Base-by-base conservation (phyloP, 2,888 invertebrate genomes). In the Agrotis clavis region DNA sequence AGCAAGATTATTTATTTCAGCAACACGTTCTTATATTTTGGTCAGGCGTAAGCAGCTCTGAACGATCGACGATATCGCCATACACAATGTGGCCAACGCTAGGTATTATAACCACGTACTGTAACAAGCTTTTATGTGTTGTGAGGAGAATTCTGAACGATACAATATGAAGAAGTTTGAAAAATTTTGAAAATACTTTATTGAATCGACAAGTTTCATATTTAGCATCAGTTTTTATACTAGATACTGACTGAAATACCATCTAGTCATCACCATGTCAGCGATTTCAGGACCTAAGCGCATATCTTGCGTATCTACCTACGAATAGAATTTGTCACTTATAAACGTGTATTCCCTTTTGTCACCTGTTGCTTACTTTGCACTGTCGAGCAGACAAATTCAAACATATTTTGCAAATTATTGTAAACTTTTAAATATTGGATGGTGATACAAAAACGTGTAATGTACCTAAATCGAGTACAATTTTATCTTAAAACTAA, bases 31-130 rank as follows among this genome's bases (percentile, higher is more conserved):
- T 25, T 21, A 48, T 60, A 81, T 76, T 61, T 76, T 56, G 47
- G 18, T 69, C 62, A 79, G 78, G 76, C 54, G 59, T 54, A 13
- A 25, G 56, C n/a, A n/a, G 51, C 11, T 65, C 1, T 3, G n/a
- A 54, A 53, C 45, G 50, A 35, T 47, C 53, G 16, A n/a, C 25
- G 14, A 53, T 50, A 71, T 56, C 25, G 60, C 50, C 35, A 13
- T 53, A 48, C 25, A 72, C 66, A 65, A 56, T 65, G 13, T 59
- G 50, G 53, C n/a, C 50, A 50, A 19, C 19, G 67, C 19, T 60
- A 45, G 5, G 41, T 79, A 67, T 67, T 63, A 60, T 50, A 54
- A 25, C 21, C 63, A 77, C 67, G 63, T 48, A 51, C 62, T 11
- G 11, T 48, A 62, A 59, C 59, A 51, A 60, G 30, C 53, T 60